Base-by-base conservation (phyloP, 2,113 vertebrate species). In the Anoura caudifer region DNA sequence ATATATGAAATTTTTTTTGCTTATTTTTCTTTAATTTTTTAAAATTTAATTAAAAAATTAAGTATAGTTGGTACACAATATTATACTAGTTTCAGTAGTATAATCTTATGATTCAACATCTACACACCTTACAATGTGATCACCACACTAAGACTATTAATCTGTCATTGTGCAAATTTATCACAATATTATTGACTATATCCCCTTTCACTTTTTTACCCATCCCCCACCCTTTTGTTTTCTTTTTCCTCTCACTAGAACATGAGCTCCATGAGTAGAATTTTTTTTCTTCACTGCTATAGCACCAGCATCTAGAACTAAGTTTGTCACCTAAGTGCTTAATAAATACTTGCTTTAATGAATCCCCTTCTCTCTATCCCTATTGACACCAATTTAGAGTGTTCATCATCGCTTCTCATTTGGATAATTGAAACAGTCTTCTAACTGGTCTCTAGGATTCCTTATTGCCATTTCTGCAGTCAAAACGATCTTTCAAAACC, bases 401-500 rank as follows among this genome's bases (percentile, higher is more conserved):
- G 15, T 2, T 79, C 43, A 80, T 54, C 33, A 63, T 63, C 17
- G 38, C 28, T 11, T 70, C 24, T 69, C n/a, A 84, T 77, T 72
- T 77, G 85, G n/a, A 50, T 88, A 87, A 92, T 41, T 47, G 36
- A 59, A 61, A 41, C 38, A 54, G 11, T 75, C 45, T 80, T 45
- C 86, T 47, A 33, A 73, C 50, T 33, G 47, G 20, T 67, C 36
- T 76, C 11, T 77, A 52, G 24, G 36, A n/a, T 90, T 79, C 65
- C 36, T 7, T 56, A 28, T 10, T 54, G 12, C 38, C 20, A 15
- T 59, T 31, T 77, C 11, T 52, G n/a, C 31, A 80, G 36, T 59
- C 67, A 86, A 90, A 93, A 90, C 38, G 45, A 65, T 43, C 50
- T 91, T 87, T 52, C 36, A 88, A 94, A 91, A 63, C 31, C 43